These are phyloP conservation scores for Andrena praecox DNA, from an alignment of 2,888 invertebrate species.

Conservation along the genomic window DNA sequence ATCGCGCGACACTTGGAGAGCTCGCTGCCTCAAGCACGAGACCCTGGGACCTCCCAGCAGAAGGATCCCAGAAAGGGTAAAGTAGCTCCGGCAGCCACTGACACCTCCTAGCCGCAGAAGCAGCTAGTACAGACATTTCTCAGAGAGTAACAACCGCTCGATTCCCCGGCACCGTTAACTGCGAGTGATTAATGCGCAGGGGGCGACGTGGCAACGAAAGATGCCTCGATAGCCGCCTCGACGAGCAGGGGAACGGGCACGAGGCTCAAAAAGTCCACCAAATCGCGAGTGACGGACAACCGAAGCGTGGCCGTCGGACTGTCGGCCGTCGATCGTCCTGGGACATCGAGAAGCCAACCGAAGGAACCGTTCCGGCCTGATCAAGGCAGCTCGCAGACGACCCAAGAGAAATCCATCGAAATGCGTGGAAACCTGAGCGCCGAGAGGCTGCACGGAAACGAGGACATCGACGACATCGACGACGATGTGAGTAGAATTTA, in stretches of 20 bases:
- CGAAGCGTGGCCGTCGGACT: constrained; percentile 31
- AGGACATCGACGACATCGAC: constrained; percentile 55
- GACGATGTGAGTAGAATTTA: constrained; percentile 68
- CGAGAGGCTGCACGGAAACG: constrained; percentile 65
- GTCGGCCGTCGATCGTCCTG: constrained; percentile 37
- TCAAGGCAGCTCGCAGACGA: neutral
- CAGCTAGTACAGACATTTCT: too few species aligned
- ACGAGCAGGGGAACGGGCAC: neutral
- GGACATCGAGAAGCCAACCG: constrained; percentile 27
- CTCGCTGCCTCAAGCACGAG: constrained; percentile 32
- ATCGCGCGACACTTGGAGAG: constrained; percentile 50
- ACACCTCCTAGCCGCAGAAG: too few species aligned
- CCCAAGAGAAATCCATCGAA: constrained; percentile 63
- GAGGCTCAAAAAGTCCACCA: constrained; percentile 18
- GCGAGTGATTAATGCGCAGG: constrained; percentile 11
- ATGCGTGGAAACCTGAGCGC: constrained; percentile 72
- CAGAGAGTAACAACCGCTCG: too few species aligned
- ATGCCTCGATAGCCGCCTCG: constrained; percentile 8
- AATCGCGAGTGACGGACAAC: neutral
- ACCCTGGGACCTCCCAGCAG: constrained; percentile 62
- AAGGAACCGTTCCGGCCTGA: neutral
- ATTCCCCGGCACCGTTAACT: too few species aligned
- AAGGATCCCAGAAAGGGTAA: constrained; percentile 51
- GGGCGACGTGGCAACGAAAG: constrained; percentile 8
- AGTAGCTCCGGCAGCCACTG: neutral